These are phyloP conservation scores for Lathamus discolor DNA, from an alignment of 2,113 vertebrate species.

Conservation along the genomic window DNA sequence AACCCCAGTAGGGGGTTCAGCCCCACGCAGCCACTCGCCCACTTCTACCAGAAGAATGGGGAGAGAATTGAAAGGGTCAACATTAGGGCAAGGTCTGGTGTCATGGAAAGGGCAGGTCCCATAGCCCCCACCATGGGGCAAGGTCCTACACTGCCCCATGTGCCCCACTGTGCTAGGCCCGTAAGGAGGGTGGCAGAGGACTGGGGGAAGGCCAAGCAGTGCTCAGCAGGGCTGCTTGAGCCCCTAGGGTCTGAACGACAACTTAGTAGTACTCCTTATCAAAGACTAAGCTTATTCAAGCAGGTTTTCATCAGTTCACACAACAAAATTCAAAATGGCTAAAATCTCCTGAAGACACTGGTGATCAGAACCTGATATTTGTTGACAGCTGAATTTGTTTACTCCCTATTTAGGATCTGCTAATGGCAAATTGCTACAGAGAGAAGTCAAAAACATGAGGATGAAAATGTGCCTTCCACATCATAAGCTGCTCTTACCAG, in stretches of 20 bases:
- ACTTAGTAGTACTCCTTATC: neutral
- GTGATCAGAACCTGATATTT: neutral
- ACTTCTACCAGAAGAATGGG: neutral
- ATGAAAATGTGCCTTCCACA: neutral
- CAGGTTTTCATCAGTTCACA: neutral
- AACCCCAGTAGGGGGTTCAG: neutral
- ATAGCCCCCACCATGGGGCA: fast-evolving
- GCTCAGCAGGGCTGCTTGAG: neutral
- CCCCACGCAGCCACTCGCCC: neutral
- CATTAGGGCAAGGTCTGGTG: neutral
- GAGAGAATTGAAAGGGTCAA: neutral
- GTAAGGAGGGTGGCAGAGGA: neutral
- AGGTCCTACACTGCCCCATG: neutral
- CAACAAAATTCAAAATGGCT: neutral
- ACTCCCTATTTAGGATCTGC: neutral
- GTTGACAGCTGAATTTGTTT: neutral
- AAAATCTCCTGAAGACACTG: neutral
- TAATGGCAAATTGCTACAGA: neutral
- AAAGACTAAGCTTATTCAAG: neutral
- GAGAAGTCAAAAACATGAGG: neutral
- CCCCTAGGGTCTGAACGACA: neutral
- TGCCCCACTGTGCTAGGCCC: neutral
- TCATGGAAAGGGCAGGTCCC: neutral
- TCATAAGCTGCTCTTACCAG: neutral
- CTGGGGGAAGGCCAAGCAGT: neutral